These are phyloP conservation scores for Ardeotis arabs DNA, from an alignment of 2,113 vertebrate species.

Conservation along the genomic window DNA sequence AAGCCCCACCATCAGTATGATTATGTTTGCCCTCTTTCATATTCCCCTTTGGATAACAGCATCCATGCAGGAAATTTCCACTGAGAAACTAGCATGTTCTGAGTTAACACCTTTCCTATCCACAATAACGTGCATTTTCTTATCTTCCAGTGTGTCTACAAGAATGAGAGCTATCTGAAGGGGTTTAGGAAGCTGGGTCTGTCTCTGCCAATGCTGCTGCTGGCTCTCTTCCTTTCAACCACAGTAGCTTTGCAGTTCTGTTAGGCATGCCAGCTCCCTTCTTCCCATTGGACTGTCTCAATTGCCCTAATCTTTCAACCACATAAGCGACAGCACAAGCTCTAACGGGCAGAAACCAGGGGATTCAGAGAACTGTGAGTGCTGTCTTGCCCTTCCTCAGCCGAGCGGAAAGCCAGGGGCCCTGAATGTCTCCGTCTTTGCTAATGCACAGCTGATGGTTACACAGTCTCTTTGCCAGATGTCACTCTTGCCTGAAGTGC, in stretches of 20 bases:
- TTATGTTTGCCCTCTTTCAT: background rate
- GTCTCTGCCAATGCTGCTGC: background rate
- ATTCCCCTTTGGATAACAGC: background rate
- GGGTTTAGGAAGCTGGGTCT: background rate
- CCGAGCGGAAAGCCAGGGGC: background rate
- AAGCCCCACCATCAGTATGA: fast-evolving
- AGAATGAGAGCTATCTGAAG: background rate
- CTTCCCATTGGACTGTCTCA: background rate
- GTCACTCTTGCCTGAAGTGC: background rate
- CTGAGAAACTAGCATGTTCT: background rate
- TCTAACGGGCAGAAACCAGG: background rate
- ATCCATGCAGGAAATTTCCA: background rate
- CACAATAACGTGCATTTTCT: fast-evolving
- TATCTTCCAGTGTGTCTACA: background rate
- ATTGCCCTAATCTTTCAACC: background rate
- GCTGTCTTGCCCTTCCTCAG: background rate
- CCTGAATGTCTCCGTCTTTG: fast-evolving
- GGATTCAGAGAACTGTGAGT: background rate
- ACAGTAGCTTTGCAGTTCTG: background rate
- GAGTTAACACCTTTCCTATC: background rate
- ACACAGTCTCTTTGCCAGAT: background rate
- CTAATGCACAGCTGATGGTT: background rate
- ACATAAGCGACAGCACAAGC: background rate
- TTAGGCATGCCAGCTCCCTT: background rate
- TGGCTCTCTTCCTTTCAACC: background rate